Base-by-base conservation (phyloP, 2,888 invertebrate genomes). In the Dioctria rufipes region DNA sequence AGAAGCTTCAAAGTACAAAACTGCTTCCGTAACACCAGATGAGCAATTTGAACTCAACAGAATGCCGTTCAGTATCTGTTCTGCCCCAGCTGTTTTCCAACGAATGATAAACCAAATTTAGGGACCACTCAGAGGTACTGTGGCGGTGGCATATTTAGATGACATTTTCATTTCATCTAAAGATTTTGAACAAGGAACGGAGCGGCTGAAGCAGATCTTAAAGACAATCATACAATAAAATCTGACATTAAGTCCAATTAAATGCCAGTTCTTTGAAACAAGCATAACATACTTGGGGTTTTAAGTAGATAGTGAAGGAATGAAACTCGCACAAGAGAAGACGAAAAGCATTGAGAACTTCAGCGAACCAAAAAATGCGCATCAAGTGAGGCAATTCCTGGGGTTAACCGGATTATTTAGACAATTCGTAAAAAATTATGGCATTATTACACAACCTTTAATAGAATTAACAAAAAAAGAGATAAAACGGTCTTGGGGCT, bases 11-110 rank as follows among this genome's bases (percentile, higher is more conserved):
- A n/a, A n/a, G n/a, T n/a, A n/a, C n/a, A n/a, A n/a, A n/a, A n/a
- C n/a, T n/a, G n/a, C n/a, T n/a, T n/a, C n/a, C n/a, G n/a, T n/a
- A n/a, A n/a, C n/a, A n/a, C n/a, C n/a, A n/a, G n/a, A n/a, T n/a
- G n/a, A n/a, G n/a, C 82, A 86, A 3, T 87, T 83, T 65, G 84
- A 87, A 81, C 87, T 84, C 75, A 60, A 81, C 0, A 40, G 83
- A 0, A 85, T 87, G 85, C 86, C 86, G 0, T 89, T 87, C 78
- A 87, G 87, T 3, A 81, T 87, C 2, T 51, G 82, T 2, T 86
- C 86, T 78, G 85, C 86, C 0, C 85, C 86, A 5, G 81, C 83
- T 3, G 83, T 84, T 39, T 87, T 86, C 81, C 86, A 86, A 77
- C 58, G 85, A 37, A 75, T 85, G 42, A 85, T 87, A n/a, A n/a